phyloP scores from a whole-genome alignment of 1,140 invertebrate species.

The Lineus longissimus region DNA sequence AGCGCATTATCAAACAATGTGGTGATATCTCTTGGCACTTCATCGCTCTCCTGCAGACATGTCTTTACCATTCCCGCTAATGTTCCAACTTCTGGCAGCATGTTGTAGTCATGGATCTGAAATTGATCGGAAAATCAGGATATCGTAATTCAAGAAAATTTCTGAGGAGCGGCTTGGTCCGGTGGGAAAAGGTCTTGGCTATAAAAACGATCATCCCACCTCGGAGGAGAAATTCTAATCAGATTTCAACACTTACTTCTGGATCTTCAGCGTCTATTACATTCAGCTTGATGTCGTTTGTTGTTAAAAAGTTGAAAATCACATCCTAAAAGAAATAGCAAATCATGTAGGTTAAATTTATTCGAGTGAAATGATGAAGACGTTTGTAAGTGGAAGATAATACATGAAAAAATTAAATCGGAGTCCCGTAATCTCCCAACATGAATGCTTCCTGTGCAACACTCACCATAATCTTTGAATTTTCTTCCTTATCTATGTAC shows the following conservation, averaged over 20 bases:
- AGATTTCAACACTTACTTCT: constrained; percentile 64
- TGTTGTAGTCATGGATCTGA: constrained; percentile 85
- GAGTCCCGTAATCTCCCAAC: too few species aligned
- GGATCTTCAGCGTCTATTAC: constrained; percentile 86
- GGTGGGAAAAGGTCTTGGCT: not conserved
- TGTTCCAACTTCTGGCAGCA: constrained; percentile 82
- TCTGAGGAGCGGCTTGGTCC: not conserved
- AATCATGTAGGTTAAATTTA: not conserved
- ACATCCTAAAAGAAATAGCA: constrained; percentile 65
- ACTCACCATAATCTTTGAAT: constrained; percentile 71
- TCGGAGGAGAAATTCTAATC: constrained; percentile 1
- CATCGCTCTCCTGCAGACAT: constrained; percentile 79
- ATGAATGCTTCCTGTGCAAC: too few species aligned
- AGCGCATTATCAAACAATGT: constrained; percentile 81
- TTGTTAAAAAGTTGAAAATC: constrained; percentile 78
- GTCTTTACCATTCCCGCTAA: constrained; percentile 78
- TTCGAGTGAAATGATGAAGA: too few species aligned
- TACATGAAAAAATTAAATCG: too few species aligned
- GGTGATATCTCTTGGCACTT: constrained; percentile 75
- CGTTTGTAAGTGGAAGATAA: too few species aligned
- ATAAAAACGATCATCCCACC: too few species aligned
- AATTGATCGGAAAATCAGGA: constrained; percentile 22
- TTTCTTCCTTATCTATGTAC: constrained; percentile 94
- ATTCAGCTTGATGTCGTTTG: constrained; percentile 67
- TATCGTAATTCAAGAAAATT: too few species aligned